Evolutionary conservation across 1,140 invertebrate genomes (phyloP), one percentile per base, ranked within the genome.

Genomic region (Psilanteris sp.): DNA sequence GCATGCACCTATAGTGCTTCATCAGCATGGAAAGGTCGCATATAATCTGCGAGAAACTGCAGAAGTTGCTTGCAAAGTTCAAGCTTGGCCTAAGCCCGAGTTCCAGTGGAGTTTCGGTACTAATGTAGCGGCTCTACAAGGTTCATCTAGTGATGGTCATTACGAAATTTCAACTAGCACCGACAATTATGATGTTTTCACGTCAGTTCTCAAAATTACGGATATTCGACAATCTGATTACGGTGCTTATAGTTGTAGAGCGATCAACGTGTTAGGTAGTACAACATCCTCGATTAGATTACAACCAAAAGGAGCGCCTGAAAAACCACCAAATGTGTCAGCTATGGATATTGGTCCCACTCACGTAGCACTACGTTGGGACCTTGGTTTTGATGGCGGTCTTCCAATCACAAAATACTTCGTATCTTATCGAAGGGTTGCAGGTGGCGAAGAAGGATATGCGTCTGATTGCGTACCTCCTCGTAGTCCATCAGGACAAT

Each of bases 101-200:
- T 97, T 97, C 84, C 95, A 97, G 76, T 98, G 96, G 96, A 95
- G 91, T 68, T 96, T 92, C 70, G 93, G 92, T 3, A 91, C 91
- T 0, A 94, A 94, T 79, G 88, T 90, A 0, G 91, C 93, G 0
- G 92, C 93, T 0, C 85, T 95, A 5, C 91, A 93, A 57, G 92
- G 92, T 66, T 93, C 93, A 0, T 89, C 90, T 0, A 93, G 93
- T n/a, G 94, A 95, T 73, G 94, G 93, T 0, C 94, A 95, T 79
- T 97, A 97, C 82, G 92, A 95, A 62, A 95, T 96, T 1, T 95
- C 93, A 32, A 93, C 94, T 0, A 94, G 91, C 0, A 91, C 91
- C 3, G 92, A 95, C 41, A 92, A 94, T 57, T 95, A 96, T 82
- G 96, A 98, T 76, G 92, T 96, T 0, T 97, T 96, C 83, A 93